Percentiles rank a stretch among this genome's conserved stretches.
Conservation (phyloP, 2,113 vertebrate genomes). For the Brachypteracias leptosomus region DNA sequence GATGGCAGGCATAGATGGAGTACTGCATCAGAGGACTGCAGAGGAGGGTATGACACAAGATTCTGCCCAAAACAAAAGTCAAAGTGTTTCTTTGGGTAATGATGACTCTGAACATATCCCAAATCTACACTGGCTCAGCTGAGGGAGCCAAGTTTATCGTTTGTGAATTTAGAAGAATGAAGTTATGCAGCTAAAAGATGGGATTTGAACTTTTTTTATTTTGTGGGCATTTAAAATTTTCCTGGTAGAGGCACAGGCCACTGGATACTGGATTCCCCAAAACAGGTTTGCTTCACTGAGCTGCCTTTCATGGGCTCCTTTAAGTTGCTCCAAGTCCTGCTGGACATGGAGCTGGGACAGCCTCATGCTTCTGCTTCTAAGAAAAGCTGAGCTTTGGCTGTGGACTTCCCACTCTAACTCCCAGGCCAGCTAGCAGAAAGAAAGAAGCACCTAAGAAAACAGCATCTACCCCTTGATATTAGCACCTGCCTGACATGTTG, state of each 20-base stretch:
- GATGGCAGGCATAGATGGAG: accelerated
- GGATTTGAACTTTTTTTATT: background rate
- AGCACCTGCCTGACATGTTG: background rate
- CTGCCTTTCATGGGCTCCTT: background rate
- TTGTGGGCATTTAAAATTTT: background rate
- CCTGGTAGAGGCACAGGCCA: background rate
- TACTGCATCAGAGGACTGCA: background rate
- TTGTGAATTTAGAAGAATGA: background rate
- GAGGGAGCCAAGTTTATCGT: background rate
- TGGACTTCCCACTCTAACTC: background rate
- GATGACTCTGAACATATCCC: background rate
- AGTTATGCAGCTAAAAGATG: background rate
- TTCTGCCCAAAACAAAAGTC: background rate
- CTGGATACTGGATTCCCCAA: background rate
- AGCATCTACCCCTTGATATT: background rate
- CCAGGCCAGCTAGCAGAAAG: background rate
- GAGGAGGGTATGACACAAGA: accelerated
- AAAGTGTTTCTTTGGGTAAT: background rate
- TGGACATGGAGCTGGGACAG: background rate
- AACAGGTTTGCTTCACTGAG: background rate
- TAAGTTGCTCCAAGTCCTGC: background rate
- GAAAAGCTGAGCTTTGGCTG: background rate
- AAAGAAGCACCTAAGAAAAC: background rate
- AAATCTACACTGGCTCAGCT: background rate
- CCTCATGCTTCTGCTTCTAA: background rate